Conservation (phyloP, 1,140 invertebrate species). For the Copidosoma floridanum region DNA sequence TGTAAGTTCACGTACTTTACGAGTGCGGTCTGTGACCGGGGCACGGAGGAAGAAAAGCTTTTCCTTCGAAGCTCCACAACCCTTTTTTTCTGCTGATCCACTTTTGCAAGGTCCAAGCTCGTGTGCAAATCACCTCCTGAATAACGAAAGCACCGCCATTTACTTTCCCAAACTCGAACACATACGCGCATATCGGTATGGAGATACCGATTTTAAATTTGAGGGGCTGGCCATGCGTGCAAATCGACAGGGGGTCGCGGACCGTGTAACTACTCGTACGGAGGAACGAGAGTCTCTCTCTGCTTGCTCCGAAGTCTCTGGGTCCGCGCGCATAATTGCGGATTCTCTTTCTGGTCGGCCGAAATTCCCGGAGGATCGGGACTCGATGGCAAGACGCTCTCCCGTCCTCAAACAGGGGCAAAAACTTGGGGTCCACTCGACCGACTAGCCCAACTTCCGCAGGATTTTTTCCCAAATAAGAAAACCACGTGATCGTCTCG, state of each 20-base stretch:
- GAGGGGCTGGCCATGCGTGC: conserved; percentile 5
- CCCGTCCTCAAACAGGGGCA: conserved; percentile 19
- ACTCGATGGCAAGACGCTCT: conserved; percentile 36
- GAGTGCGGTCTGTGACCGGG: conserved; percentile 38
- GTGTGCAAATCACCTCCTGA: conserved; percentile 47
- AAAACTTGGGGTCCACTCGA: conserved; percentile 18
- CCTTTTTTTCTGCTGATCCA: conserved; percentile 14
- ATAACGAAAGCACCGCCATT: conserved; percentile 45
- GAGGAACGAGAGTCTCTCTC: conserved; percentile 1
- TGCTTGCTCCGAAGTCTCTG: background rate
- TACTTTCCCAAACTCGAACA: background rate
- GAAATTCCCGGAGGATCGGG: conserved; percentile 33
- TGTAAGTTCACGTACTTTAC: conserved; percentile 37
- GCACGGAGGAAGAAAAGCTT: conserved; percentile 6
- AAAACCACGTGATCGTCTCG: too few relatives aligned
- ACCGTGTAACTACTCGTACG: conserved; percentile 12
- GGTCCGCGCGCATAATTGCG: conserved; percentile 30
- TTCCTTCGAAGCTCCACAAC: background rate
- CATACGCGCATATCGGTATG: too few relatives aligned
- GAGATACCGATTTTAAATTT: conserved; percentile 11
- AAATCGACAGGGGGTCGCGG: background rate
- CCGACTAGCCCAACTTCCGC: too few relatives aligned
- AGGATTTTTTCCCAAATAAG: too few relatives aligned
- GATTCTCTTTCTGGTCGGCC: conserved; percentile 40
- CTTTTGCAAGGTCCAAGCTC: conserved; percentile 38